These are phyloP conservation scores for Pseudanteris insignis DNA, from an alignment of 2,888 invertebrate genomes.

Conservation along the genomic window DNA sequence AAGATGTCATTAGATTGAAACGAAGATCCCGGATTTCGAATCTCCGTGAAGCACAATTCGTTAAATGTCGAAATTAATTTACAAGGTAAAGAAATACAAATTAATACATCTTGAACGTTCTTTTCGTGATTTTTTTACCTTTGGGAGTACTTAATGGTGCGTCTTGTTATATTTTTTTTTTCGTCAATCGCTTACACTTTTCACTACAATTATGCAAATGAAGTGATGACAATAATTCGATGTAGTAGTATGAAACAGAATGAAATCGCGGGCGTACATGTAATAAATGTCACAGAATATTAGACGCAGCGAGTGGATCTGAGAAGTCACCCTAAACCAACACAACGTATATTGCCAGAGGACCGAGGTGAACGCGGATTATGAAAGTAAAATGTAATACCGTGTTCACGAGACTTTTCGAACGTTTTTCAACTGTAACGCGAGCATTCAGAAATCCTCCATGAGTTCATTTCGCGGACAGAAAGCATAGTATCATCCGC, in stretches of 20 bases:
- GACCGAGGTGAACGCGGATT: constrained; percentile 17
- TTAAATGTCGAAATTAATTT: too few relatives aligned
- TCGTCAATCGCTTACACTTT: constrained; percentile 21
- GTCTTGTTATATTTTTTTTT: too few relatives aligned
- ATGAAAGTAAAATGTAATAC: constrained; percentile 39
- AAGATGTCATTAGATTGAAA: too few relatives aligned
- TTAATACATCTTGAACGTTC: too few relatives aligned
- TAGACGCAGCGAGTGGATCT: constrained; percentile 30
- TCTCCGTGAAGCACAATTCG: too few relatives aligned
- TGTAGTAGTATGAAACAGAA: constrained; percentile 30
- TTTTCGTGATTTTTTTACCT: too few relatives aligned
- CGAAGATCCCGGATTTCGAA: too few relatives aligned
- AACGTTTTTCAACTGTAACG: constrained; percentile 26
- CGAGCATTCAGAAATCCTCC: constrained; percentile 15
- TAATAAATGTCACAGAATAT: constrained; percentile 44
- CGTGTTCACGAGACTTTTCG: constrained; percentile 24
- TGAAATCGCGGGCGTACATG: constrained; percentile 32
- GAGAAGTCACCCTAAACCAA: constrained; percentile 39
- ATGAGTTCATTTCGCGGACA: constrained; percentile 11
- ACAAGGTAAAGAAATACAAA: too few relatives aligned
- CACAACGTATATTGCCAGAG: constrained; percentile 29
- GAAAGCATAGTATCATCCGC: constrained; percentile 11
- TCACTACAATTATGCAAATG: constrained; percentile 35
- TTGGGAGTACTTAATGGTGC: too few relatives aligned
- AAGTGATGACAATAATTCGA: constrained; percentile 29